Percentiles rank a stretch among this genome's conserved stretches.
Conservation (phyloP, 2,888 invertebrate genomes). For the Calameuta idolon region DNA sequence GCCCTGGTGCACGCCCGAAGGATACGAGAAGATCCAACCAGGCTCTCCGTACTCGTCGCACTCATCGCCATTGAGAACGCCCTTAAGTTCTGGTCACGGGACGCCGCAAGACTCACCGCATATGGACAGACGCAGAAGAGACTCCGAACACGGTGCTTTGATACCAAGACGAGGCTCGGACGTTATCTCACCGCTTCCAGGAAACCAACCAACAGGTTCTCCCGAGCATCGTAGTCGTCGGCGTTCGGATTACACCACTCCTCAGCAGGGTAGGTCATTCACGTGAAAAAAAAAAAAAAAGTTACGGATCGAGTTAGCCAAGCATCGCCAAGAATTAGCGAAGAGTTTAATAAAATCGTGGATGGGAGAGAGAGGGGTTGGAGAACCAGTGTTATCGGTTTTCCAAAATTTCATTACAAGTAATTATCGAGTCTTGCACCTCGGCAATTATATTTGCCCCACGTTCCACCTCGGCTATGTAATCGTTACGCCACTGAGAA, state of each 20-base stretch:
- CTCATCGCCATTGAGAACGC: conserved; percentile 54
- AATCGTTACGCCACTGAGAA: neutral
- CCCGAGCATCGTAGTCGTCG: conserved; percentile 52
- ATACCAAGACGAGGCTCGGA: conserved; percentile 50
- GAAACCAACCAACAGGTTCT: conserved; percentile 47
- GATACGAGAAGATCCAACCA: conserved; percentile 52
- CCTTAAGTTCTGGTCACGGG: conserved; percentile 54
- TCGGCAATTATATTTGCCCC: neutral
- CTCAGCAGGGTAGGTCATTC: conserved; percentile 56
- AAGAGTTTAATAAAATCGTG: no score
- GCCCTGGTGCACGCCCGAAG: conserved; percentile 33
- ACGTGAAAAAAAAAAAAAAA: conserved; percentile 7
- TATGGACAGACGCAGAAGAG: conserved; percentile 51
- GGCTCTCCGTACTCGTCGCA: conserved; percentile 52
- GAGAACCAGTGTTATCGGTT: conserved; percentile 24
- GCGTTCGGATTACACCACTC: conserved; percentile 52
- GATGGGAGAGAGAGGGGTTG: neutral
- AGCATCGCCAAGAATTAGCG: neutral
- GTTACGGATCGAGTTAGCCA: neutral
- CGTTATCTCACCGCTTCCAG: conserved; percentile 47
- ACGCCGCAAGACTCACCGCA: conserved; percentile 52
- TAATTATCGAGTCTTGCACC: neutral
- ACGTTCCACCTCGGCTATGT: neutral
- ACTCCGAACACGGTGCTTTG: conserved; percentile 49
- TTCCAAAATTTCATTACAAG: neutral